phyloP scores from a whole-genome alignment of 2,888 invertebrate genomes.

The Drosophila falleni region DNA sequence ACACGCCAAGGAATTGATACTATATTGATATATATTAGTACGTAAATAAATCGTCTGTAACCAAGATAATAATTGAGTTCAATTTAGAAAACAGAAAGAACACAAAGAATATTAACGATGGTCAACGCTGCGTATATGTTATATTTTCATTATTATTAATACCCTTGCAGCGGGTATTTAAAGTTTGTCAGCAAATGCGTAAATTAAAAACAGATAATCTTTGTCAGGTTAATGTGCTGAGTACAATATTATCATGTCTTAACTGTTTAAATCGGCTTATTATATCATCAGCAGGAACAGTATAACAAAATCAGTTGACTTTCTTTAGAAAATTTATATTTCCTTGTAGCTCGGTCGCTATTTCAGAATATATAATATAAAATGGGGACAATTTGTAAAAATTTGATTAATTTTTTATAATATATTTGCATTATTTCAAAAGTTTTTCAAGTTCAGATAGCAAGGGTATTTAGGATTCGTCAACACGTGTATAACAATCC shows the following conservation, averaged over 20 bases:
- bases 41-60: conserved; percentile 27
- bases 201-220: background rate
- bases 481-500: no score
- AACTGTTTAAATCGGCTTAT: background rate
- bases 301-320: background rate
- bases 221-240: background rate
- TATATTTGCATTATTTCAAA: background rate
- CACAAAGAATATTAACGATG: background rate
- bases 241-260: background rate
- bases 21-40: conserved; percentile 4
- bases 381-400: background rate
- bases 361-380: background rate
- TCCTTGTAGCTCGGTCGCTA: no score
- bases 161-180: background rate
- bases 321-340: background rate
- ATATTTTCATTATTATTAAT: conserved; percentile 13
- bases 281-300: background rate
- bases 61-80: conserved; percentile 19
- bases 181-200: background rate
- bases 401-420: background rate
- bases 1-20: conserved; percentile 23
- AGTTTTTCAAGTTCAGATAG: background rate
- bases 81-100: conserved; percentile 6
- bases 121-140: conserved; percentile 18
- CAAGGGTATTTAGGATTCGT: conserved; percentile 2